phyloP scores from a whole-genome alignment of 2,113 vertebrate genomes.

The Smithornis capensis region DNA sequence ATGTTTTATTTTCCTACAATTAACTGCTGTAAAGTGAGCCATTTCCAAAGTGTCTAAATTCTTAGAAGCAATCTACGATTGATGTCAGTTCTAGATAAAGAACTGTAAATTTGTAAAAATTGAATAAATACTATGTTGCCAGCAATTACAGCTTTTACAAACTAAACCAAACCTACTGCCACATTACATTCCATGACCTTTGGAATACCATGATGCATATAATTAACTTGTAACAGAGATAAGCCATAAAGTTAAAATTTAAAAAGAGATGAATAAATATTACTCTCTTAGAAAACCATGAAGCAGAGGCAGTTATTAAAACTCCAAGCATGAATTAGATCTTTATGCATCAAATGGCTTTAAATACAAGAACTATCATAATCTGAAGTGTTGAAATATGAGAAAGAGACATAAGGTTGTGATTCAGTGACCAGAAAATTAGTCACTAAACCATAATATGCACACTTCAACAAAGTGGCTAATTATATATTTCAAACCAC shows the following conservation, averaged over 20 bases:
- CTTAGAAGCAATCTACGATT: not conserved
- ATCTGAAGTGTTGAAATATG: not conserved
- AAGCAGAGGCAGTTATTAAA: not conserved
- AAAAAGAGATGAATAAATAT: not conserved
- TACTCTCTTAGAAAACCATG: not conserved
- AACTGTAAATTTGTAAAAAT: not conserved
- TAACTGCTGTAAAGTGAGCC: not conserved
- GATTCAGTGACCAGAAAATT: conserved; percentile 50
- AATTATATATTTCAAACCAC: conserved; percentile 13
- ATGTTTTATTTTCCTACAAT: not conserved
- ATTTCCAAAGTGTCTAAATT: not conserved
- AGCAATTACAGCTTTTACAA: not conserved
- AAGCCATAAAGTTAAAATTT: not conserved
- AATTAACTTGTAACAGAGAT: not conserved
- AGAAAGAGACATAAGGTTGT: conserved; percentile 25
- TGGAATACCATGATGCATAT: not conserved
- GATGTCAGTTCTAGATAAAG: not conserved
- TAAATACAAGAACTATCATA: not conserved
- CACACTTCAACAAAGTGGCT: conserved; percentile 12
- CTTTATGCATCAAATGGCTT: not conserved
- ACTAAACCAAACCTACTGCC: not conserved
- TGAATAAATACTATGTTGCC: not conserved
- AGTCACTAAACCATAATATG: not conserved
- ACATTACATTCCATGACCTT: not conserved
- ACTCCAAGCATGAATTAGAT: not conserved